phyloP scores from a whole-genome alignment of 2,888 invertebrate genomes.

The Netelia fuscicornis region DNA sequence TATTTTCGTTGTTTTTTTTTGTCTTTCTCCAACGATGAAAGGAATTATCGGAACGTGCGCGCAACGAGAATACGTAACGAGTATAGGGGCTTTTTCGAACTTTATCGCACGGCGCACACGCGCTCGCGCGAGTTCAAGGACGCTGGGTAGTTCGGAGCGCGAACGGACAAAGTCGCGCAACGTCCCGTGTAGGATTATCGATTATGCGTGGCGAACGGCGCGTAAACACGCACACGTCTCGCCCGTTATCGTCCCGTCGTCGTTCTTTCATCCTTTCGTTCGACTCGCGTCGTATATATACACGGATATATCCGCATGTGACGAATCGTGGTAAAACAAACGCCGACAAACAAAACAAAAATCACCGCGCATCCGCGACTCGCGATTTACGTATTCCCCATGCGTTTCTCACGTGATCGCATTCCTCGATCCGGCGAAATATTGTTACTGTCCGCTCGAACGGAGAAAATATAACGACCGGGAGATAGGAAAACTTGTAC shows the following conservation, averaged over 20 bases:
- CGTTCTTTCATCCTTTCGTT: constrained; percentile 33
- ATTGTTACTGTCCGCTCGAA: not conserved
- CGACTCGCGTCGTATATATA: constrained; percentile 14
- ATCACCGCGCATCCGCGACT: not conserved
- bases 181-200: constrained; percentile 69
- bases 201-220: constrained; percentile 72
- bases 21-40: not conserved
- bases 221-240: constrained; percentile 72
- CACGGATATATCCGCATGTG: not conserved
- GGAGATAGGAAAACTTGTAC: not conserved
- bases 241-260: constrained; percentile 65
- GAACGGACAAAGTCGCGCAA: constrained; percentile 39
- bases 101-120: constrained; percentile 44
- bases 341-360: not conserved
- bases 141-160: constrained; percentile 36
- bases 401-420: not conserved
- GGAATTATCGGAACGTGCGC: not conserved
- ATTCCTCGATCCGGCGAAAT: not conserved
- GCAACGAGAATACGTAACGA: constrained; percentile 16
- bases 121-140: constrained; percentile 64
- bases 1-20: constrained; percentile 9
- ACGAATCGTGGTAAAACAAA: not conserved
- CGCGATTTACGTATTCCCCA: not conserved
- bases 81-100: constrained; percentile 14
- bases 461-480: not conserved